These are phyloP conservation scores for Diabrotica undecimpunctata DNA, from an alignment of 1,140 invertebrate species.

Conservation along the genomic window DNA sequence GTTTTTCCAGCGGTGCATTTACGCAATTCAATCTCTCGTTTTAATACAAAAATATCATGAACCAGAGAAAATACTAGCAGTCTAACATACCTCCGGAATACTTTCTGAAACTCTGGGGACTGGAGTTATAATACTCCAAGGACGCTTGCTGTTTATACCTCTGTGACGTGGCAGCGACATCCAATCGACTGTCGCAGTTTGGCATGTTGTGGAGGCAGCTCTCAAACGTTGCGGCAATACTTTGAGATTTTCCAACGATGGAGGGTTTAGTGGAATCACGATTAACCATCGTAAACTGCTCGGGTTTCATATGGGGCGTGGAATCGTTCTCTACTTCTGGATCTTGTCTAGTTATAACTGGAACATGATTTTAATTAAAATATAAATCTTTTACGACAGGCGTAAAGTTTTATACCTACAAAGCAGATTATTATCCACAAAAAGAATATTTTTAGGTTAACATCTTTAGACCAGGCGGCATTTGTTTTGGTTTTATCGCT, in stretches of 20 bases:
- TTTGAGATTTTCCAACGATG: slow-evolving; percentile 24
- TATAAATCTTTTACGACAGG: too few species aligned
- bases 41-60: not conserved
- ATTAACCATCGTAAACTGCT: slow-evolving; percentile 22
- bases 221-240: slow-evolving; percentile 28
- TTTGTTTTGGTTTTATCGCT: too few species aligned
- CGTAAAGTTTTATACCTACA: too few species aligned
- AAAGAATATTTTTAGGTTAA: too few species aligned
- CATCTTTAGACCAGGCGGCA: too few species aligned
- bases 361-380: slow-evolving; percentile 10
- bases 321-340: slow-evolving; percentile 36
- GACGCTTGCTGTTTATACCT: slow-evolving; percentile 11
- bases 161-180: slow-evolving; percentile 14
- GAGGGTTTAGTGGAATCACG: slow-evolving; percentile 23
- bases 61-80: not conserved
- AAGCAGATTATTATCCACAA: too few species aligned
- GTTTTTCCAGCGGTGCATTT: too few species aligned
- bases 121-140: slow-evolving; percentile 28
- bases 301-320: slow-evolving; percentile 25
- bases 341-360: slow-evolving; percentile 37
- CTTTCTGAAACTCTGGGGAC: slow-evolving; percentile 27
- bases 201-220: slow-evolving; percentile 27
- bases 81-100: not conserved
- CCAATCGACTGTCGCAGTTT: slow-evolving; percentile 25
- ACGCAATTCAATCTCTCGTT: too few species aligned